Base-by-base conservation (phyloP, 2,888 invertebrate species). In the Drosophila macrospina region DNA sequence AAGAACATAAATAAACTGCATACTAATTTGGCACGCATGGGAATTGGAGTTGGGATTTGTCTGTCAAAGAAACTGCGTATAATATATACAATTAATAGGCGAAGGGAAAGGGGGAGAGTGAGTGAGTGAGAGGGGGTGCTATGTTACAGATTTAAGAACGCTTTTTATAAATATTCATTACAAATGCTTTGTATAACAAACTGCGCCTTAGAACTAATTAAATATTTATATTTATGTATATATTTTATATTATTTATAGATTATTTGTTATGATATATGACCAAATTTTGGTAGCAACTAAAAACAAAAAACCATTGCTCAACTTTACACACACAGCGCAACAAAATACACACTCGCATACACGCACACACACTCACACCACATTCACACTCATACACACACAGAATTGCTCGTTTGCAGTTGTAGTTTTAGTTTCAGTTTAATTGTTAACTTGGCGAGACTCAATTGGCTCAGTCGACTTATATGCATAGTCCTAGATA, bases 401-500 rank as follows among this genome's bases (percentile, higher is more conserved):
- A 41, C 37, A 15, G 16, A 47, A 42, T 51, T 28, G 42, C 32
- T 66, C 37, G 16, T 44, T 15, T 54, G 57, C 57, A 57, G 44
- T 69, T 65, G 39, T 72, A 68, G 61, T 50, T 70, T 56, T 57
- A 42, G 57, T 77, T 57, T 69, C 48, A 70, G 66, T 76, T 79
- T 84, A 87, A 78, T 87, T 89, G 79, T 83, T 90, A 89, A 85
- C 80, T 86, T 88, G 85, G 85, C 89, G 90, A 90, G 89, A 90
- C 89, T 89, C 89, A 89, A 89, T 86, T 89, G 90, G 89, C 90
- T 90, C 90, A 89, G 89, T 89, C 90, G 85, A 79, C 87, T 86
- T 80, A 69, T 72, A 69, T 65, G 69, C 71, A 69, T 78, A 64
- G 72, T 71, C 66, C 67, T 73, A 67, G 48, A 20, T 72, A 67